Percentiles rank a stretch among this genome's conserved stretches.
Conservation (phyloP, 2,797 vertebrate genomes). For the Diglossa cyanea region DNA sequence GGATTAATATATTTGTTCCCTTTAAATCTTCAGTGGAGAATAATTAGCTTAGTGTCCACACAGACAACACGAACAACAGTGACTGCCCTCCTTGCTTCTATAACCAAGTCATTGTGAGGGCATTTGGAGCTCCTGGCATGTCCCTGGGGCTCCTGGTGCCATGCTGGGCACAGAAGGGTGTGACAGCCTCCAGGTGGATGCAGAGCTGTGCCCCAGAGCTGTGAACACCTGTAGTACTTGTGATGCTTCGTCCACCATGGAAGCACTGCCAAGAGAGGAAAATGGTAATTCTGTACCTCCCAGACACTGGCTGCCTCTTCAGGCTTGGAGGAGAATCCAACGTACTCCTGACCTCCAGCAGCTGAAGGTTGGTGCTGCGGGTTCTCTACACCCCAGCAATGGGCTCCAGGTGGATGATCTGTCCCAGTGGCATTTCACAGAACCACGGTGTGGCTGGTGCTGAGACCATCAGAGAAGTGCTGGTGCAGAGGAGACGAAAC, state of each 20-base stretch:
- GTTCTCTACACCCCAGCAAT: neutral
- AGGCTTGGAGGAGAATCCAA: neutral
- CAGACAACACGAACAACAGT: neutral
- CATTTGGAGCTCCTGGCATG: neutral
- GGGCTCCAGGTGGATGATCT: neutral
- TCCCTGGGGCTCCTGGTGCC: neutral
- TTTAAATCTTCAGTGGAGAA: slow-evolving; percentile 32
- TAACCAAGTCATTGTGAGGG: neutral
- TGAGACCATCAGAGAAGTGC: slow-evolving; percentile 29
- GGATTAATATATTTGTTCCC: slow-evolving; percentile 49
- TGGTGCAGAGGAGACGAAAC: slow-evolving; percentile 12
- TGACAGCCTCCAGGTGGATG: neutral
- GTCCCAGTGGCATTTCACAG: neutral
- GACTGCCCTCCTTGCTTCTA: neutral
- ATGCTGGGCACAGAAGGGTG: neutral
- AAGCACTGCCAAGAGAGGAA: neutral
- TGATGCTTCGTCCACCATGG: neutral
- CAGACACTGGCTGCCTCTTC: neutral
- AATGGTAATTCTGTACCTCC: neutral
- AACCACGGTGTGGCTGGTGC: neutral
- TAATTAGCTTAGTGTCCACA: slow-evolving; percentile 37
- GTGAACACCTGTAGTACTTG: slow-evolving; percentile 4
- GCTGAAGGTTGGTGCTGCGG: neutral
- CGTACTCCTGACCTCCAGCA: neutral
- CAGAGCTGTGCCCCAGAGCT: neutral